Percentiles rank a stretch among this genome's conserved stretches.
Conservation (phyloP, 2,797 vertebrate genomes). For the Urosaurus nigricauda region DNA sequence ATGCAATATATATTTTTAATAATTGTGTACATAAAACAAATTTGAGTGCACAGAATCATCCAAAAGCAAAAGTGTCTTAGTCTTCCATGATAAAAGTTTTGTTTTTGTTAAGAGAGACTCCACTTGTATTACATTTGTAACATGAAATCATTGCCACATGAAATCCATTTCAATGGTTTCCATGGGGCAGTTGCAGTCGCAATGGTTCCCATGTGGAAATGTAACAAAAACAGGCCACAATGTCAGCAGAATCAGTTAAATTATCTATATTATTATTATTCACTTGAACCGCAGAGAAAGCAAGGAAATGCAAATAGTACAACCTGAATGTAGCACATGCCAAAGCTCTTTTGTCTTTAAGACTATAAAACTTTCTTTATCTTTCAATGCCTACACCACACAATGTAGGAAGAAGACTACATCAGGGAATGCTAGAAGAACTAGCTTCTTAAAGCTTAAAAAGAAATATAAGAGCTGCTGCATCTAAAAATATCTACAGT, state of each 20-base stretch:
- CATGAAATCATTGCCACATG: too few species aligned
- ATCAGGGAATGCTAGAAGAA: constrained; percentile 5
- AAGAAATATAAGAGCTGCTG: not conserved
- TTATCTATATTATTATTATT: not conserved
- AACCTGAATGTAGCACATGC: not conserved
- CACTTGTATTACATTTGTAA: too few species aligned
- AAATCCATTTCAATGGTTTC: too few species aligned
- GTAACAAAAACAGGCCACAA: not conserved
- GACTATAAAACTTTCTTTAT: not conserved
- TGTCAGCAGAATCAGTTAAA: not conserved
- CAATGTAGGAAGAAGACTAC: not conserved
- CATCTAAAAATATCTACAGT: constrained; percentile 10
- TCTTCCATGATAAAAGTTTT: too few species aligned
- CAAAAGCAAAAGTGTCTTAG: too few species aligned
- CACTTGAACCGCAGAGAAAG: not conserved
- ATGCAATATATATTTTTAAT: too few species aligned
- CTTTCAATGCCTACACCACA: not conserved
- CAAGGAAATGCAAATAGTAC: not conserved
- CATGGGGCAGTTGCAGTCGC: not conserved
- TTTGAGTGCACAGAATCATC: too few species aligned
- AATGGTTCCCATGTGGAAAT: too few species aligned
- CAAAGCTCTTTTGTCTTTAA: not conserved
- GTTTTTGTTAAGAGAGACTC: too few species aligned
- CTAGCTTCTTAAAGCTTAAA: not conserved
- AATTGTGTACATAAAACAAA: too few species aligned